Evolutionary conservation across 2,797 vertebrate species (phyloP).

Genomic region (Tarsius wallacei): DNA sequence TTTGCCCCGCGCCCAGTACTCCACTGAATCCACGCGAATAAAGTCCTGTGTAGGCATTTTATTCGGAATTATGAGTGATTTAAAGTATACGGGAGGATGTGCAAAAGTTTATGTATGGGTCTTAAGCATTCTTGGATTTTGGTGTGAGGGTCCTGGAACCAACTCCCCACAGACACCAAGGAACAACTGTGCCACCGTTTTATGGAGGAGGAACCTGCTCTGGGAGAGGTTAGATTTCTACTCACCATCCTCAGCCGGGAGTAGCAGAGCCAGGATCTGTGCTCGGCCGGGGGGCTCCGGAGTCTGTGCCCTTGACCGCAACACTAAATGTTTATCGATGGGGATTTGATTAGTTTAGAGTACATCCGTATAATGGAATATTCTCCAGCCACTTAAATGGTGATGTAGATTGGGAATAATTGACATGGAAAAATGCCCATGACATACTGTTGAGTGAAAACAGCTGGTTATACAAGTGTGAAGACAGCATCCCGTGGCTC

Average conservation of each 20-base stretch:
- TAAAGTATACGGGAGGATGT: background rate
- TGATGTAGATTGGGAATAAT: slow-evolving; percentile 1
- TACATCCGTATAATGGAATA: background rate
- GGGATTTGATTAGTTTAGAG: slow-evolving; percentile 56
- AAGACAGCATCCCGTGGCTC: background rate
- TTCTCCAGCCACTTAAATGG: slow-evolving; percentile 16
- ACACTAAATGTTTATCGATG: slow-evolving; percentile 24
- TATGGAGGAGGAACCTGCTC: background rate
- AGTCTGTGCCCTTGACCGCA: background rate
- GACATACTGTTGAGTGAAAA: background rate
- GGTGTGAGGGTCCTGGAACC: background rate
- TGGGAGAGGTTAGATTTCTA: background rate
- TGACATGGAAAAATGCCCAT: background rate
- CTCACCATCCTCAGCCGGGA: background rate
- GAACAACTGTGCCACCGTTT: background rate
- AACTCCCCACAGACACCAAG: background rate
- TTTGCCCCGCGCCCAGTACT: background rate
- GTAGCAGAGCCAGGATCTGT: background rate
- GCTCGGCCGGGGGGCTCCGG: background rate
- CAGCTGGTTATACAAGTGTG: background rate
- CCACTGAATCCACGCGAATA: background rate
- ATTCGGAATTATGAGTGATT: background rate
- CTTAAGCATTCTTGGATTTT: background rate
- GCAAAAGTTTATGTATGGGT: background rate
- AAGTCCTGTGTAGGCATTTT: background rate